These are phyloP conservation scores for Agelas oroides DNA, from an alignment of 37 sponge, comb jelly and placozoan genomes.

Conservation along the genomic window DNA sequence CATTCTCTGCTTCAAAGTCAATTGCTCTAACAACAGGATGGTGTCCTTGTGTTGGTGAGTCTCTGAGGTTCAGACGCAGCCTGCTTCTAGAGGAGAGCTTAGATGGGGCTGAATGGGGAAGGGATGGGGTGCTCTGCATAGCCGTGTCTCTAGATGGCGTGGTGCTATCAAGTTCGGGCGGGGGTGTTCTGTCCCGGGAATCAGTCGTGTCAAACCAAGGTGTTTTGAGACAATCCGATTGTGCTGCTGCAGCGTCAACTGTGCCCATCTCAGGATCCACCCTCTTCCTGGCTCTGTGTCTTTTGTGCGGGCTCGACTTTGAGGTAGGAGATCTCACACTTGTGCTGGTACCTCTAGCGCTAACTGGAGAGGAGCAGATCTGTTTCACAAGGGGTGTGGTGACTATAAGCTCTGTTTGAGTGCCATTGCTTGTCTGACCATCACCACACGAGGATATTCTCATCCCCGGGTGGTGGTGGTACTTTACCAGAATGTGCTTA, in stretches of 20 bases:
- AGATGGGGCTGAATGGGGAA: neutral
- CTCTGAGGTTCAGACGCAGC: too few species aligned
- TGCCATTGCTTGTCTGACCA: neutral
- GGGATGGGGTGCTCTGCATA: neutral
- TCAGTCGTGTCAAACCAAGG: too few species aligned
- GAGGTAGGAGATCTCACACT: neutral
- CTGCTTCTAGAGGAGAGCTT: neutral
- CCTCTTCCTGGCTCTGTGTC: too few species aligned
- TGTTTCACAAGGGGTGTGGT: neutral
- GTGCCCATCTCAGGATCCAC: too few species aligned
- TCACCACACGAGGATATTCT: neutral
- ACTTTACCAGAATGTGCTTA: constrained; percentile 32
- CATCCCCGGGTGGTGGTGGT: neutral
- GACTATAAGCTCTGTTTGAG: neutral
- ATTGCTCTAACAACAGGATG: neutral
- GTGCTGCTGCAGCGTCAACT: too few species aligned
- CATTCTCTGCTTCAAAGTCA: neutral
- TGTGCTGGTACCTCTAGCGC: neutral
- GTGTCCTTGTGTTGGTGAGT: too few species aligned
- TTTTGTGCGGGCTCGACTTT: too few species aligned
- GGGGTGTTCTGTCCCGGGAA: neutral
- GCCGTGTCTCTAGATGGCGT: neutral
- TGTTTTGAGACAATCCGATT: too few species aligned
- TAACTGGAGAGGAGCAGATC: neutral
- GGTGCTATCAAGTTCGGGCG: neutral